Percentiles rank a stretch among this genome's conserved stretches.
phyloP scores from a whole-genome alignment of 2,113 vertebrate genomes.

The Ramphastos sulfuratus region DNA sequence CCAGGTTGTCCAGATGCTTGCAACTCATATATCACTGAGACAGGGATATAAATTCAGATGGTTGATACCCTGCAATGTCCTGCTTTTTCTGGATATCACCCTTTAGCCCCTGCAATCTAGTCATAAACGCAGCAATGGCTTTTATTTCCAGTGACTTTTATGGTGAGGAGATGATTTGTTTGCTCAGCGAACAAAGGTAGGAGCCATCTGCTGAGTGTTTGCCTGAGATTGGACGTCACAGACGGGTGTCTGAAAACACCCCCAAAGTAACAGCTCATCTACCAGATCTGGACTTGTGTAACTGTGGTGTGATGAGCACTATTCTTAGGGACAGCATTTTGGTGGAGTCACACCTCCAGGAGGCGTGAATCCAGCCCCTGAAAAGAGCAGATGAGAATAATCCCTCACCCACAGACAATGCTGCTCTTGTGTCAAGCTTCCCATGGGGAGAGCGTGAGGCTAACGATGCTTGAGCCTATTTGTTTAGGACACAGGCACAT shows the following conservation, averaged over 20 bases:
- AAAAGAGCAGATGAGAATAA: conserved; percentile 68
- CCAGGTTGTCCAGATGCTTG: not conserved
- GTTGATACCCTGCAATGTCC: not conserved
- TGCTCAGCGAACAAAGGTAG: conserved; percentile 37
- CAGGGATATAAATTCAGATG: not conserved
- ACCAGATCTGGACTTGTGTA: conserved; percentile 44
- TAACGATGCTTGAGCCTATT: not conserved
- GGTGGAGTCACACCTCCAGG: conserved; percentile 42
- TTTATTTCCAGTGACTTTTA: conserved; percentile 3
- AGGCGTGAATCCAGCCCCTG: conserved; percentile 58
- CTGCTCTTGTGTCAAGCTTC: not conserved
- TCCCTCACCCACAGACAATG: conserved; percentile 4
- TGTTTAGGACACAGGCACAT: not conserved
- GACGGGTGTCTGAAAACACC: conserved; percentile 48
- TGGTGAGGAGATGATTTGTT: not conserved
- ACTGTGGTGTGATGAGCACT: conserved; percentile 23
- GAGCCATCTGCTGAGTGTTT: conserved; percentile 47
- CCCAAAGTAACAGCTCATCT: conserved; percentile 53
- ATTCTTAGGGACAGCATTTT: conserved; percentile 59
- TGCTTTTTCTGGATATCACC: not conserved
- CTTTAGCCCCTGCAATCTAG: not conserved
- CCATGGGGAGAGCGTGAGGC: conserved; percentile 1
- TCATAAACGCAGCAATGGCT: not conserved
- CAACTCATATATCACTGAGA: not conserved
- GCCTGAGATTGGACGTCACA: not conserved